phyloP scores from a whole-genome alignment of 92 coral and sea anemone species.

The Umimayanthus chanpuru region DNA sequence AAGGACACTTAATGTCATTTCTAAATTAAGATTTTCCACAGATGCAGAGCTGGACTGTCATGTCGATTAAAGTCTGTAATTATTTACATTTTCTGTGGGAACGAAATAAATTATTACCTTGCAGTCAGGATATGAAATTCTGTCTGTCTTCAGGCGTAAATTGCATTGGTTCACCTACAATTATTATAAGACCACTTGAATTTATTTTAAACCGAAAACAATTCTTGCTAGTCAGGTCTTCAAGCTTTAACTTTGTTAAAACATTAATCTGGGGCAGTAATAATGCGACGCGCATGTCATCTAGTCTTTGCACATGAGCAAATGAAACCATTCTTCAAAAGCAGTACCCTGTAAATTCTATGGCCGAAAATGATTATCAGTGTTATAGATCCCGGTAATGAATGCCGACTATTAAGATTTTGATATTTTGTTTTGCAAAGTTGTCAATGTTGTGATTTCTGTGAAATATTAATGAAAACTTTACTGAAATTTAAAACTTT shows the following conservation, averaged over 20 bases:
- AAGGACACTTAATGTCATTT: neutral
- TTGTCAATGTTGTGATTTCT: neutral
- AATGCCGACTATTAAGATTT: neutral
- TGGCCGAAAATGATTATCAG: no score
- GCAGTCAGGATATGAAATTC: conserved; percentile 30
- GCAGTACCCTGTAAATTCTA: neutral
- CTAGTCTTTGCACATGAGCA: neutral
- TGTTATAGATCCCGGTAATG: neutral
- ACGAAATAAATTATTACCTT: conserved; percentile 20
- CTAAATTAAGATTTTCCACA: neutral
- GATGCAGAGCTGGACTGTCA: neutral
- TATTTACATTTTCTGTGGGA: conserved; percentile 37
- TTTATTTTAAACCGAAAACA: neutral
- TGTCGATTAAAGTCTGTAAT: conserved; percentile 31
- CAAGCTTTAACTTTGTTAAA: neutral
- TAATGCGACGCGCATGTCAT: no score
- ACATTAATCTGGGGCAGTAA: neutral
- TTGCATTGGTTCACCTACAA: conserved; percentile 8
- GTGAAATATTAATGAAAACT: neutral
- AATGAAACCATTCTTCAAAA: neutral
- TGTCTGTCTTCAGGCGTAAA: conserved; percentile 4
- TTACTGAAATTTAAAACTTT: neutral
- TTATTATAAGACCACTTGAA: conserved; percentile 17
- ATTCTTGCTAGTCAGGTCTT: neutral
- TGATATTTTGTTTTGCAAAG: neutral